Evolutionary conservation across 2,797 vertebrate species (phyloP), one percentile per base, ranked within the genome.

Genomic region (Chelidonichthys spinosus): DNA sequence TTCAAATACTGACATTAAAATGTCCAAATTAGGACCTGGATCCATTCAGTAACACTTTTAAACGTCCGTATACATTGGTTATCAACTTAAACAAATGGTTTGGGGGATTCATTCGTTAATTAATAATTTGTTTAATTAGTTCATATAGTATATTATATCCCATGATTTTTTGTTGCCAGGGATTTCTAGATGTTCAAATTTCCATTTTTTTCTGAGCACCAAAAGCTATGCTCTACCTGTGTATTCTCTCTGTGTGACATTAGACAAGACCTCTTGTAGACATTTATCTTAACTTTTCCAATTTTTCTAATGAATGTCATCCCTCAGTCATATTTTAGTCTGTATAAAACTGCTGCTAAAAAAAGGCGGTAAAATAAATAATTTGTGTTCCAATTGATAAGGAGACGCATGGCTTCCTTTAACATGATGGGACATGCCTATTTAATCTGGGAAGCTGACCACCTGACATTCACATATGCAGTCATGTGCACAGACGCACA

Each of bases 401-500:
- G 11, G 73, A 72, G 17, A 64, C 2, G 53, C 37, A 74, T 70
- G 66, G 52, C 56, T 84, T 88, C 47, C 86, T 75, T 59, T 71
- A 40, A 84, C 67, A 76, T 83, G 76, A 81, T 60, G 39, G 25
- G 46, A 76, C 70, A 75, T 72, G 68, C 47, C 54, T 69, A 59
- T 61, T 81, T 77, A 71, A 83, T 80, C 73, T 67, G 33, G 54
- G 49, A 71, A 54, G 59, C 53, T 81, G 78, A 80, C 83, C 82
- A 73, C 39, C 78, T 81, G 73, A 79, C 63, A 74, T 76, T 59
- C 49, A 64, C 32, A 49, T 50, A 56, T 7, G 13, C 62, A 71
- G 8, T 33, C 72, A 52, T 35, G 49, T 33, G 50, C 17, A 64
- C 40, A 49, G 53, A 35, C 60, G 54, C 40, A 43, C 68, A 32